Conservation (phyloP, 2,888 invertebrate genomes). For the Apantesis nais region DNA sequence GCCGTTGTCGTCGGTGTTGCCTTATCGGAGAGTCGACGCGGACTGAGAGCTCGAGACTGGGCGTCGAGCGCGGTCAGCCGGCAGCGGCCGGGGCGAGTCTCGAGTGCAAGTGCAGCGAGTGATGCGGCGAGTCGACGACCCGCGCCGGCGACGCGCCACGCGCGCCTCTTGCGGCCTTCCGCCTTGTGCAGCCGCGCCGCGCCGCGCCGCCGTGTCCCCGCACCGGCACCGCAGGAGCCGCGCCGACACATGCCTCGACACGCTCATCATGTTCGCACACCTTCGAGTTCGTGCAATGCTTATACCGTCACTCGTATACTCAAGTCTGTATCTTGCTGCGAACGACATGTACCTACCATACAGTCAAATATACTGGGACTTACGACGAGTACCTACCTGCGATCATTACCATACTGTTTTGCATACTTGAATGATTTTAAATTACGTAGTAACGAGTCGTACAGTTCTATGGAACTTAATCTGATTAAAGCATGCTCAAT, state of each 20-base stretch:
- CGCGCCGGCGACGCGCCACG: slow-evolving; percentile 50
- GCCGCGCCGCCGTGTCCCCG: slow-evolving; percentile 17
- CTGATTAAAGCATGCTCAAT: slow-evolving; percentile 57
- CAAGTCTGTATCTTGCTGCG: slow-evolving; percentile 7
- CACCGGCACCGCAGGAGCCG: slow-evolving; percentile 20
- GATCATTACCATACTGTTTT: slow-evolving; percentile 17
- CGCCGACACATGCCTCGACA: slow-evolving; percentile 10
- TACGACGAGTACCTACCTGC: slow-evolving; percentile 3
- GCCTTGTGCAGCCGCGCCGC: slow-evolving; percentile 38
- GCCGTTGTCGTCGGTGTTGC: slow-evolving; percentile 57
- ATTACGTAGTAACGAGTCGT: slow-evolving; percentile 39
- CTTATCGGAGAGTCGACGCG: slow-evolving; percentile 72
- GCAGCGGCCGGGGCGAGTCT: slow-evolving; percentile 46
- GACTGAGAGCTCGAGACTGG: slow-evolving; percentile 60
- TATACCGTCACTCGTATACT: slow-evolving; percentile 20
- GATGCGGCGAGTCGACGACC: slow-evolving; percentile 59
- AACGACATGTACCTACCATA: slow-evolving; percentile 10
- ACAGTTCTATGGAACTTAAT: slow-evolving; percentile 50
- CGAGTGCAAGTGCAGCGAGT: slow-evolving; percentile 64
- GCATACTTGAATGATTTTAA: slow-evolving; percentile 31
- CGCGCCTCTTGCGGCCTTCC: slow-evolving; percentile 58
- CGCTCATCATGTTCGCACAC: slow-evolving; percentile 13
- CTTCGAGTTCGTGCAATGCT: slow-evolving; percentile 10
- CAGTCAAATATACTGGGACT: slow-evolving; percentile 12
- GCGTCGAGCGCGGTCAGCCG: slow-evolving; percentile 41